These are phyloP conservation scores for Cassiopea xamachana DNA, from an alignment of 30 jellyfish, hydroid and myxozoan species.

Conservation along the genomic window DNA sequence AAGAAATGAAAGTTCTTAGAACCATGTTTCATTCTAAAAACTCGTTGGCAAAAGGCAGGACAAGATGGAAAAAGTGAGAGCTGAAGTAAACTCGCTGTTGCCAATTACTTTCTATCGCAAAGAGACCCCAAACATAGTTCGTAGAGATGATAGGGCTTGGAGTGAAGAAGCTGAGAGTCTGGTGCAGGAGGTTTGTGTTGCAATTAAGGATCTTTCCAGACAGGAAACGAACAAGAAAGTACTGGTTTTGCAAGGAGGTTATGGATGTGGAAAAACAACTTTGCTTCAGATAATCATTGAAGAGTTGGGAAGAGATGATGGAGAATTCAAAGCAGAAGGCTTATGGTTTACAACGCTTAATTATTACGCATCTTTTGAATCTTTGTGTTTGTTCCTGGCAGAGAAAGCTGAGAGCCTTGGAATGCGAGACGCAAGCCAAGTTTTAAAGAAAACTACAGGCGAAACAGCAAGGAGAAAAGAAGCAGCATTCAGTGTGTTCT, in stretches of 20 bases:
- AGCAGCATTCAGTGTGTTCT: slow-evolving; percentile 24
- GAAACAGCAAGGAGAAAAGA: background rate
- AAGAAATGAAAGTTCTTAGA: background rate
- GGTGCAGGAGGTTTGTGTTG: background rate
- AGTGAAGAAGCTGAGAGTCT: background rate
- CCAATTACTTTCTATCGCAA: slow-evolving; percentile 12
- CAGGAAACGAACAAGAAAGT: slow-evolving; percentile 1
- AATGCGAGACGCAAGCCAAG: slow-evolving; percentile 23
- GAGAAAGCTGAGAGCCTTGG: slow-evolving; percentile 48
- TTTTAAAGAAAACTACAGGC: background rate
- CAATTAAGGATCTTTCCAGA: background rate
- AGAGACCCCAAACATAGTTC: too few species aligned
- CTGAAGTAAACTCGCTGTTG: background rate
- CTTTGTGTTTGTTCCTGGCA: slow-evolving; percentile 14
- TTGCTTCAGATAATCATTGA: background rate
- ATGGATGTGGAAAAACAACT: slow-evolving; percentile 48
- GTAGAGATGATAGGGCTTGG: background rate
- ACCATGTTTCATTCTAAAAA: background rate
- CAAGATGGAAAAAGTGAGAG: background rate
- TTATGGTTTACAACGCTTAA: slow-evolving; percentile 14
- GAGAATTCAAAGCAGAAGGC: background rate
- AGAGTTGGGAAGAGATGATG: background rate
- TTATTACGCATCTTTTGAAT: slow-evolving; percentile 19
- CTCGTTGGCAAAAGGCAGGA: background rate
- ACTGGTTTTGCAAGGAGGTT: slow-evolving; percentile 28